phyloP scores from a whole-genome alignment of 2,113 vertebrate genomes.

The Onychorhynchus coronatus region DNA sequence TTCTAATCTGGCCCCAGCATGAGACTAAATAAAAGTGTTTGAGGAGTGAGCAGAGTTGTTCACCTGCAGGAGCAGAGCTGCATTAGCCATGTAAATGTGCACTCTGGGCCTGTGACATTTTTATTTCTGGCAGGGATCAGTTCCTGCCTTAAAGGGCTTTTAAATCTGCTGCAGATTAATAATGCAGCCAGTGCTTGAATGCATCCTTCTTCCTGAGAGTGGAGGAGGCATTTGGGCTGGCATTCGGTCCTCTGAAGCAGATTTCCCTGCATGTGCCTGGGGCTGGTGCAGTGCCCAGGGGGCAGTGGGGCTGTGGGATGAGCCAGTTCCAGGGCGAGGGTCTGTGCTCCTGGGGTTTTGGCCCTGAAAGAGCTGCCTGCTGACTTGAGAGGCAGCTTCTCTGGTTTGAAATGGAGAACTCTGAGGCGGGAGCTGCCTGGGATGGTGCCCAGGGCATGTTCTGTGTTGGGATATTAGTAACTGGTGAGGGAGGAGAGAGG shows the following conservation, averaged over 20 bases:
- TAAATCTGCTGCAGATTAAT: constrained; percentile 64
- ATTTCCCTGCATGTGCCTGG: too few relatives aligned
- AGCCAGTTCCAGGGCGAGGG: accelerated
- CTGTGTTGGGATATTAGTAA: neutral
- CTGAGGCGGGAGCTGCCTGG: neutral
- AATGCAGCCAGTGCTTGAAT: neutral
- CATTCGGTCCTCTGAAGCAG: neutral
- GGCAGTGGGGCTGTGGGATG: accelerated
- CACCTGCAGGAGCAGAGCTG: constrained; percentile 24
- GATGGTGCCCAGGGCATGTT: neutral
- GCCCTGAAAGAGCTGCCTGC: neutral
- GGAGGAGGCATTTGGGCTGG: neutral
- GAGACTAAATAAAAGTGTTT: constrained; percentile 60
- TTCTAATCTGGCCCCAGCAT: constrained; percentile 63
- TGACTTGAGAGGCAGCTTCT: neutral
- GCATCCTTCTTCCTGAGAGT: neutral
- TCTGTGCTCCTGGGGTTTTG: neutral
- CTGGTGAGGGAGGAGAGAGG: neutral
- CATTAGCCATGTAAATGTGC: constrained; percentile 52
- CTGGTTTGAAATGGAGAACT: neutral
- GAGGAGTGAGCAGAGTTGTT: constrained; percentile 9
- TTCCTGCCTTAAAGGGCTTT: constrained; percentile 61
- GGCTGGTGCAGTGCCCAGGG: neutral
- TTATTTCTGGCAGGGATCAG: constrained; percentile 50
- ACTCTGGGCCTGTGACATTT: constrained; percentile 21